Evolutionary conservation across 2,888 invertebrate species (phyloP).

Genomic region (Lycia hirtaria): DNA sequence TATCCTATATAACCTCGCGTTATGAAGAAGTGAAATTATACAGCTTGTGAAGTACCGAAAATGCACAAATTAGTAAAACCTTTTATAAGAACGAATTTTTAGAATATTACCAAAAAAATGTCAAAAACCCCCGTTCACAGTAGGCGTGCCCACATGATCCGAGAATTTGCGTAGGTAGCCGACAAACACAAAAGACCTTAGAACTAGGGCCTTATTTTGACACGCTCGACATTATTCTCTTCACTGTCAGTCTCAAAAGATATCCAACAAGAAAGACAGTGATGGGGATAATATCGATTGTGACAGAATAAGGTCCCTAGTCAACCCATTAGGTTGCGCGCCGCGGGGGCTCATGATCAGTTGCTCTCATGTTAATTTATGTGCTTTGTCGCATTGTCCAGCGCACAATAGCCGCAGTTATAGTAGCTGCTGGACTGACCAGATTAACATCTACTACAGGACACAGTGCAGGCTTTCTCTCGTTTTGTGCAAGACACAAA

Average conservation of each 20-base stretch:
- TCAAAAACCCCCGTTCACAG: slow-evolving; percentile 42
- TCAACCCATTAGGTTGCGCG: slow-evolving; percentile 80
- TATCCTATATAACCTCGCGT: no score
- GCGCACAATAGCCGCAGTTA: slow-evolving; percentile 72
- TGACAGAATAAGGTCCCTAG: no score
- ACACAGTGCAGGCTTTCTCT: slow-evolving; percentile 68
- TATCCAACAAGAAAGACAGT: no score
- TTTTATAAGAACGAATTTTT: no score
- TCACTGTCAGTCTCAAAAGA: no score
- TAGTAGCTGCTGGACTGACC: slow-evolving; percentile 82
- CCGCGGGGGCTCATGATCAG: slow-evolving; percentile 82
- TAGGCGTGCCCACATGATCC: slow-evolving; percentile 24
- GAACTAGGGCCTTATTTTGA: no score
- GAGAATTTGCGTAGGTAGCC: slow-evolving; percentile 36
- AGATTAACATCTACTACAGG: slow-evolving; percentile 79
- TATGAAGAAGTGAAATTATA: no score
- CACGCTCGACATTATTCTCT: no score
- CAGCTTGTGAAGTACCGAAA: no score
- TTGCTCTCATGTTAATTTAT: slow-evolving; percentile 84
- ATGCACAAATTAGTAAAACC: no score
- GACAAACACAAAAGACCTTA: slow-evolving; percentile 38
- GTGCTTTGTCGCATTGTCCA: slow-evolving; percentile 81
- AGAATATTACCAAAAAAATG: not conserved
- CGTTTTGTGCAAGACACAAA: slow-evolving; percentile 83
- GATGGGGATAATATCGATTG: no score